Evolutionary conservation across 2,797 vertebrate genomes (phyloP).

Genomic region (Anniella stebbinsi): DNA sequence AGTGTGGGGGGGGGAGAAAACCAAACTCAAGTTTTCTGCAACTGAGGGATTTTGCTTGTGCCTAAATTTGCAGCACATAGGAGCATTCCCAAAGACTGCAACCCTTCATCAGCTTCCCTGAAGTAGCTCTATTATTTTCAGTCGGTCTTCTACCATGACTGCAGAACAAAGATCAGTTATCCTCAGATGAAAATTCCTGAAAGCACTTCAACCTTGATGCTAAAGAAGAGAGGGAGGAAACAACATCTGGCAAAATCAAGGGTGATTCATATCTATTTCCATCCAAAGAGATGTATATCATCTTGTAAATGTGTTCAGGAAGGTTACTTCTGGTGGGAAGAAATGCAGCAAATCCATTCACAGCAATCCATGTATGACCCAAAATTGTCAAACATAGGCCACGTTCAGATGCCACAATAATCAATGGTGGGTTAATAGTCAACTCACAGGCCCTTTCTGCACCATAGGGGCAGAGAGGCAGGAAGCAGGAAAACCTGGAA

Average conservation of each 20-base stretch:
- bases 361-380: background rate
- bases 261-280: background rate
- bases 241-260: background rate
- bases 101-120: background rate
- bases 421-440: no score
- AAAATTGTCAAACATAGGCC: background rate
- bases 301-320: background rate
- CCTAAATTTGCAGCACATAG: conserved; percentile 53
- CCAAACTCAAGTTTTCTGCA: conserved; percentile 53
- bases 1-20: conserved; percentile 50
- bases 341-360: background rate
- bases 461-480: no score
- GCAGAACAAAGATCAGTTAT: background rate
- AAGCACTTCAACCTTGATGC: background rate
- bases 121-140: background rate
- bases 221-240: background rate
- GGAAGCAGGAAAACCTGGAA: no score
- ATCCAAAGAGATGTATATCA: background rate
- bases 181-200: background rate
- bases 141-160: background rate
- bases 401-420: no score
- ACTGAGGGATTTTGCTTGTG: conserved; percentile 56
- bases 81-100: background rate
- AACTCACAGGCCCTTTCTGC: no score
- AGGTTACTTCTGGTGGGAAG: background rate